These are phyloP conservation scores for Oriolus oriolus DNA, from an alignment of 2,113 vertebrate species.

Conservation along the genomic window DNA sequence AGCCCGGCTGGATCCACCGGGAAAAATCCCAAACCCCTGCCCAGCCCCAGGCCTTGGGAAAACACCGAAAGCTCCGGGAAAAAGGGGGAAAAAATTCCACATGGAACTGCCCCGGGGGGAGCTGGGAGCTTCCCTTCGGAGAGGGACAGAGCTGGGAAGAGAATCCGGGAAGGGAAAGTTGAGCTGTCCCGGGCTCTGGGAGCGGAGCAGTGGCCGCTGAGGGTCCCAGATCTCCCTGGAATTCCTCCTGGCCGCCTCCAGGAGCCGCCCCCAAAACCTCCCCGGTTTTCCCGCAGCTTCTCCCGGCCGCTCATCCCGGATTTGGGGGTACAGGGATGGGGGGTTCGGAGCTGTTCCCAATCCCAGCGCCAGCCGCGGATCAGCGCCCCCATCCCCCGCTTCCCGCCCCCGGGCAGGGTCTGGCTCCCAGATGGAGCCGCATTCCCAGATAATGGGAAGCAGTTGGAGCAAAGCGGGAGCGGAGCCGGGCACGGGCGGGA, in stretches of 20 bases:
- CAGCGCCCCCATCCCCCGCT: too few species aligned
- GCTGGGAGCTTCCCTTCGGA: not conserved
- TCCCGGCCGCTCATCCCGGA: too few species aligned
- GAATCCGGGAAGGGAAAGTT: not conserved
- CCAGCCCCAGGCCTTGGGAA: not conserved
- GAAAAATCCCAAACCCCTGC: not conserved
- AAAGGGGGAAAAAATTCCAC: rapidly evolving
- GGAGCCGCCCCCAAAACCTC: not conserved
- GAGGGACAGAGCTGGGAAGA: not conserved
- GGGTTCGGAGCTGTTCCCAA: not conserved
- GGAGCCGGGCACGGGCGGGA: too few species aligned
- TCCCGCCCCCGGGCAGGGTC: not conserved
- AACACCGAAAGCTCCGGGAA: rapidly evolving
- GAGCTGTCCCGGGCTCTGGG: not conserved
- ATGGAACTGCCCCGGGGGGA: not conserved
- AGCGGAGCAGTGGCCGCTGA: not conserved
- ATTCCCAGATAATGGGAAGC: not conserved
- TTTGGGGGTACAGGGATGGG: not conserved
- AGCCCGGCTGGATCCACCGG: not conserved
- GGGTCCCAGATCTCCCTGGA: not conserved
- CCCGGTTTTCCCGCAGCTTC: not conserved
- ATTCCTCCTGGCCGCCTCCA: not conserved
- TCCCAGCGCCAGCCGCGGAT: not conserved
- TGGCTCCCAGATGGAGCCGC: not conserved
- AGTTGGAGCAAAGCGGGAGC: not conserved